Percentiles rank a stretch among this genome's conserved stretches.
Conservation (phyloP, 2,888 invertebrate species). For the Seira ritae region DNA sequence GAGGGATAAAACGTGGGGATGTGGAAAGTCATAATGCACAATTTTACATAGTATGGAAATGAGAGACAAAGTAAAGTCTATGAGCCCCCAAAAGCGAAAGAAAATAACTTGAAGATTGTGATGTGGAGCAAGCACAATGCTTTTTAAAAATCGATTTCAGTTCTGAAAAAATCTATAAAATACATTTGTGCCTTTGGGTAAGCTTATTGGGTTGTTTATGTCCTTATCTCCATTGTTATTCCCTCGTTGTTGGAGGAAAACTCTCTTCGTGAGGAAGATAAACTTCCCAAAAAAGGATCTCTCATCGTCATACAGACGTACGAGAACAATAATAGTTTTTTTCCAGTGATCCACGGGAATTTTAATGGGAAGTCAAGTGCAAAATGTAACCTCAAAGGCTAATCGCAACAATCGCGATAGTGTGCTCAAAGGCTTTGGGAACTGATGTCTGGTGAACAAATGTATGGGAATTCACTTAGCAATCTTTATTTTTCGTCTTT, state of each 20-base stretch:
- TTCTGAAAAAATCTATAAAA: neutral
- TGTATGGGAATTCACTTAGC: slow-evolving; percentile 2
- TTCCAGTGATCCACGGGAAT: neutral
- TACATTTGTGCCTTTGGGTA: neutral
- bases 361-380: neutral
- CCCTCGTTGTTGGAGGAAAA: too few species aligned
- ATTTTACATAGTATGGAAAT: neutral
- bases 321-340: neutral
- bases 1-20: neutral
- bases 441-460: neutral
- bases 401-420: neutral
- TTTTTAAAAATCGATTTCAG: slow-evolving; percentile 5
- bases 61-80: neutral
- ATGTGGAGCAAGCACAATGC: neutral
- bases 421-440: neutral
- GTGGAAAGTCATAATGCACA: neutral
- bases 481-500: neutral
- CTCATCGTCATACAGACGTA: too few species aligned
- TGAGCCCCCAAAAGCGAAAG: neutral
- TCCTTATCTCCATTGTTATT: neutral
- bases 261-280: neutral
- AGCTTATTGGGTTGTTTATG: neutral
- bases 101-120: neutral
- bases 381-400: neutral
- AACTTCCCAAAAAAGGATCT: neutral